Evolutionary conservation across 2,113 vertebrate genomes (phyloP), one percentile per base, ranked within the genome.

Genomic region (Marcusenius ussheri): DNA sequence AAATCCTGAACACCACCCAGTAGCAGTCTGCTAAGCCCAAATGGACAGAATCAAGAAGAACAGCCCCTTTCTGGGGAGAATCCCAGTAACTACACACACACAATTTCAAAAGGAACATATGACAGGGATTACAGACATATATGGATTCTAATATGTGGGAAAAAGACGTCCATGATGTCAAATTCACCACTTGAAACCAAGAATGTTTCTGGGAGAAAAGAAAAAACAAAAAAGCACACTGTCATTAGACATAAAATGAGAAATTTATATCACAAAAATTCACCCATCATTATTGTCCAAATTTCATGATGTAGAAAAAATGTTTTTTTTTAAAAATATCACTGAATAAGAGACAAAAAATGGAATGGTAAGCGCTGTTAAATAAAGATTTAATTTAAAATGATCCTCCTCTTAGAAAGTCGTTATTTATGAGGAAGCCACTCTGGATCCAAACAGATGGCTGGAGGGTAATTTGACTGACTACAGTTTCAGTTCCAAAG

Each of bases 341-440:
- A 47, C 49, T 47, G 80, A 58, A 74, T 17, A 49, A 46, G 50
- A 49, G 24, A 86, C 58, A 84, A 62, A 51, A 53, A 85, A 70
- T 89, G 39, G 88, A 89, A 90, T 91, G 88, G 89, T 19, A 56
- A 89, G 39, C 24, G 17, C 77, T 58, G 77, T 85, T 53, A 84
- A 83, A 89, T 58, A 46, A 49, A 88, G 31, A 83, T 21, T n/a
- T 39, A 66, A 56, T 77, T 77, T 27, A 88, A 88, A 62, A 88
- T 47, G 3, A 47, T 88, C 35, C 45, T 83, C n/a, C 42, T 62
- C 31, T 58, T 51, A 53, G 51, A 89, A 89, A 58, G 51, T 51
- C 24, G 5, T 39, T 39, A 46, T 84, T 58, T 31, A 46, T 62
- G 24, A 89, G 83, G 21, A 84, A 39, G 45, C 77, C 89, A 85